phyloP scores from a whole-genome alignment of 1,140 invertebrate genomes.

The Chymomyza costata region DNA sequence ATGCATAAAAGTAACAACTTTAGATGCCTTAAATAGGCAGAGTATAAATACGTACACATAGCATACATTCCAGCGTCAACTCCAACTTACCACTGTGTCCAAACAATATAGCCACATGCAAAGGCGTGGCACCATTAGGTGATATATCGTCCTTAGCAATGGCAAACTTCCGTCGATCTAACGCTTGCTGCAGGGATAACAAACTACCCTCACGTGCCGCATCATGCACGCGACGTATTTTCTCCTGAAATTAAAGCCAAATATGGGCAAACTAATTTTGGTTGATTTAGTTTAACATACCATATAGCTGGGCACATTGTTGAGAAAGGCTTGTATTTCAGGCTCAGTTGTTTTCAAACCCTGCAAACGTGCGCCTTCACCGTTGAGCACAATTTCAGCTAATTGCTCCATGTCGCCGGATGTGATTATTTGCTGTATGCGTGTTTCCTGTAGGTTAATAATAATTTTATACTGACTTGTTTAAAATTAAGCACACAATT shows the following conservation, averaged over 20 bases:
- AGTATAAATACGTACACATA: background rate
- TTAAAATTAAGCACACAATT: slow-evolving; percentile 1
- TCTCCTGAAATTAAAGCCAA: slow-evolving; percentile 79
- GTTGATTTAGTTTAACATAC: slow-evolving; percentile 80
- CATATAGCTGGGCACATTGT: slow-evolving; percentile 93
- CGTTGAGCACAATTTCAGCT: slow-evolving; percentile 90
- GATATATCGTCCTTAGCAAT: slow-evolving; percentile 87
- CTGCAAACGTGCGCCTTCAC: slow-evolving; percentile 87
- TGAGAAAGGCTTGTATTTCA: slow-evolving; percentile 91
- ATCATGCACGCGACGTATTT: slow-evolving; percentile 90
- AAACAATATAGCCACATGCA: slow-evolving; percentile 94
- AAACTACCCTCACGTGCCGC: slow-evolving; percentile 91
- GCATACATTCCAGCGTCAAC: background rate
- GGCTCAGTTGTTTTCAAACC: slow-evolving; percentile 83
- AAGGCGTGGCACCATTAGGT: slow-evolving; percentile 90
- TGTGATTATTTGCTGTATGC: slow-evolving; percentile 81
- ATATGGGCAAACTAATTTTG: slow-evolving; percentile 16
- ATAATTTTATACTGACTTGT: slow-evolving; percentile 13
- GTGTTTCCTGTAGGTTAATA: slow-evolving; percentile 75
- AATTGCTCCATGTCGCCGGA: slow-evolving; percentile 91
- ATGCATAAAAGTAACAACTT: no score
- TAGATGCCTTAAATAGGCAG: no score
- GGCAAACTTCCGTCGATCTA: slow-evolving; percentile 94
- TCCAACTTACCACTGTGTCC: slow-evolving; percentile 80
- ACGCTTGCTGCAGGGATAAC: slow-evolving; percentile 87